phyloP scores from a whole-genome alignment of 1,140 invertebrate species.

The Panagrolaimus sp. region DNA sequence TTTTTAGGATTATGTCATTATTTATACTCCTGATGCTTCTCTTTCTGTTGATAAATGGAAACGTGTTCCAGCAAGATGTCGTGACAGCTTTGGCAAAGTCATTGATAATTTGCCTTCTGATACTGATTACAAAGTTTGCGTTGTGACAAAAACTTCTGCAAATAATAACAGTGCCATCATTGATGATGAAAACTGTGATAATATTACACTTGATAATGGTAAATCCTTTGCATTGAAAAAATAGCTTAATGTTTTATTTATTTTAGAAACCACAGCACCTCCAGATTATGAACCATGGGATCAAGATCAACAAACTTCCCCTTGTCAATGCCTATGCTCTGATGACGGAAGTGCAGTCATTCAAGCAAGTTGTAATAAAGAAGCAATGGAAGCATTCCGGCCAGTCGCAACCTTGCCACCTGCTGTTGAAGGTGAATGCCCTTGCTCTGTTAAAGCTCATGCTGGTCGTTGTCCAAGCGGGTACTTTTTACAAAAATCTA shows the following conservation, averaged over 20 bases:
- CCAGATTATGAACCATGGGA: conserved; percentile 20
- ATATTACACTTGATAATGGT: conserved; percentile 41
- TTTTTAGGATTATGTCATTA: conserved; percentile 47
- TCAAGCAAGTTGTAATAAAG: conserved; percentile 23
- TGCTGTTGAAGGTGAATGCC: conserved; percentile 38
- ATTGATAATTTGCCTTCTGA: conserved; percentile 44
- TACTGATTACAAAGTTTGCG: conserved; percentile 47
- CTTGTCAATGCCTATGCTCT: conserved; percentile 21
- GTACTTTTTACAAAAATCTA: conserved; percentile 30
- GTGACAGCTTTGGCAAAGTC: conserved; percentile 46
- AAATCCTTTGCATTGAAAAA: not conserved
- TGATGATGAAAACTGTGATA: conserved; percentile 45
- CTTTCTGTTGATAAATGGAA: conserved; percentile 44
- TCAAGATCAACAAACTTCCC: conserved; percentile 11
- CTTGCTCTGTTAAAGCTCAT: conserved; percentile 34
- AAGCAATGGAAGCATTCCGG: conserved; percentile 22
- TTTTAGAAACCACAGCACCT: conserved; percentile 25
- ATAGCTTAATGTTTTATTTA: no score
- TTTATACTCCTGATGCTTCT: conserved; percentile 48
- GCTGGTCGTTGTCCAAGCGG: conserved; percentile 45
- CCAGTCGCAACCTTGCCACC: conserved; percentile 41
- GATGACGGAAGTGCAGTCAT: conserved; percentile 25
- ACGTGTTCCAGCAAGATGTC: conserved; percentile 36
- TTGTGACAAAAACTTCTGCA: conserved; percentile 30
- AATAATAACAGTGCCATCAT: conserved; percentile 30